Percentiles rank a stretch among this genome's conserved stretches.
These are phyloP conservation scores for Heteractis magnifica DNA, from an alignment of 92 coral and sea anemone species.

Conservation along the genomic window DNA sequence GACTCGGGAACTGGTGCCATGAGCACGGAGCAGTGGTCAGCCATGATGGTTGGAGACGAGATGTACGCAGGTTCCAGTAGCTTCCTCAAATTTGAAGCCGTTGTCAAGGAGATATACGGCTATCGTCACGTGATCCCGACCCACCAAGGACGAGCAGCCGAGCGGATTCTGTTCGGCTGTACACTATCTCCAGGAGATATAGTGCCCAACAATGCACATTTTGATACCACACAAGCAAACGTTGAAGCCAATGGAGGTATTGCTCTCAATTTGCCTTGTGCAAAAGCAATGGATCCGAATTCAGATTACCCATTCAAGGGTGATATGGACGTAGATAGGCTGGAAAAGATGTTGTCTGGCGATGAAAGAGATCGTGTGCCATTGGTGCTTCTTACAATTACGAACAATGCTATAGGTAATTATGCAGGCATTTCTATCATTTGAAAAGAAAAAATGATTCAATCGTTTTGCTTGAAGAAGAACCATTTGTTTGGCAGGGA, in stretches of 20 bases:
- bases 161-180: slow-evolving; percentile 64
- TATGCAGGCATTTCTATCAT: not conserved
- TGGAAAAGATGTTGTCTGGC: slow-evolving; percentile 35
- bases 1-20: slow-evolving; percentile 84
- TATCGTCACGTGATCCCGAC: slow-evolving; percentile 85
- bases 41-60: slow-evolving; percentile 76
- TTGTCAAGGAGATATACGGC: slow-evolving; percentile 72
- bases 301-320: slow-evolving; percentile 60
- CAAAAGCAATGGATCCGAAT: slow-evolving; percentile 49
- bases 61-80: slow-evolving; percentile 81
- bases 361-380: slow-evolving; percentile 27
- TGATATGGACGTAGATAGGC: slow-evolving; percentile 56
- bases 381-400: slow-evolving; percentile 61
- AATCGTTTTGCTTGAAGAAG: not conserved
- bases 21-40: slow-evolving; percentile 79
- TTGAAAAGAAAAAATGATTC: not conserved
- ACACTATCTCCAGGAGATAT: slow-evolving; percentile 49
- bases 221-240: slow-evolving; percentile 69
- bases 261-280: slow-evolving; percentile 56
- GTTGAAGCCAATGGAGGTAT: slow-evolving; percentile 61
- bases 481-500: too few relatives aligned
- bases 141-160: slow-evolving; percentile 85
- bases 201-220: slow-evolving; percentile 75
- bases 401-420: slow-evolving; percentile 54
- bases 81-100: slow-evolving; percentile 60